phyloP scores from a whole-genome alignment of 2,797 vertebrate genomes.

The Zalophus californianus region DNA sequence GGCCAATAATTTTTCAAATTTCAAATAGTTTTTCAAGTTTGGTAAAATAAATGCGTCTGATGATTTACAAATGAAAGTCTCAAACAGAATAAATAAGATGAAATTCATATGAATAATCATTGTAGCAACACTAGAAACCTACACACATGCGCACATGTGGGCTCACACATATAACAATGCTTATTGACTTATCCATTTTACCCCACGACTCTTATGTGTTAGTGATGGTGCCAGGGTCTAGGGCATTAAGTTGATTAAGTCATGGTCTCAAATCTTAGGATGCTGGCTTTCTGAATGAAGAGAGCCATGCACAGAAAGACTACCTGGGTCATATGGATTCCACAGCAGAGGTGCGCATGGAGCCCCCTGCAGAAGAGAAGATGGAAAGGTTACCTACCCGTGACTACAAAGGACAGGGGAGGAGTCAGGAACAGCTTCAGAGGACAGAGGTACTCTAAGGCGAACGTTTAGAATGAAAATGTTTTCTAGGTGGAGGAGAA shows the following conservation, averaged over 20 bases:
- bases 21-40: not conserved
- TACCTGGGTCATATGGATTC: too few relatives aligned
- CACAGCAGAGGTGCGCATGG: not conserved
- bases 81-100: not conserved
- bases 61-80: not conserved
- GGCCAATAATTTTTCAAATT: not conserved
- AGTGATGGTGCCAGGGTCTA: not conserved
- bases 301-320: not conserved
- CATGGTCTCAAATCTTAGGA: not conserved
- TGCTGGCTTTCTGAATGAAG: not conserved
- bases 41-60: not conserved
- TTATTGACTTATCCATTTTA: too few relatives aligned
- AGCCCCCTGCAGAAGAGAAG: accelerated
- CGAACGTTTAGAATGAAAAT: not conserved
- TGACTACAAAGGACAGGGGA: not conserved
- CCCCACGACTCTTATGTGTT: not conserved
- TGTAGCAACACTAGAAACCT: not conserved
- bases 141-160: accelerated
- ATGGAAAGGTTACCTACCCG: accelerated
- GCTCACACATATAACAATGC: not conserved
- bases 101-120: not conserved
- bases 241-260: not conserved
- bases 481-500: not conserved
- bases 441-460: not conserved
- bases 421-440: not conserved